Base-by-base conservation (phyloP, 92 coral and sea anemone genomes). In the Palythoa caribaeorum region DNA sequence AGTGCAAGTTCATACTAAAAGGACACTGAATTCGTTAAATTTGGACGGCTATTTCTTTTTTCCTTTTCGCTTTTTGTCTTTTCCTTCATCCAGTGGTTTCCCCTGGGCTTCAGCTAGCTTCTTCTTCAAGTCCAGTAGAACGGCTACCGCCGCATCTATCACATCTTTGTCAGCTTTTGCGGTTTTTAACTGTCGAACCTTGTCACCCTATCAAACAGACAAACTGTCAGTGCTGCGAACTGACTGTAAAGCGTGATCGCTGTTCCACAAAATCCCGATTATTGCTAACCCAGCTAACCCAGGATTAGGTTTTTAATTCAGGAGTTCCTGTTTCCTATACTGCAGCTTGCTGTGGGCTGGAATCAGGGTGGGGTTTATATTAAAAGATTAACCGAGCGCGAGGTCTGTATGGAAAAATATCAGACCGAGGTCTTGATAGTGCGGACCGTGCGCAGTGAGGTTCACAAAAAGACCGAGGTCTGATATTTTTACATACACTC, bases 81-180 rank as follows among this genome's bases (percentile, higher is more conserved):
- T 87, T 52, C 80, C 83, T 36, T 76, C 77, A 71, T 91, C 96
- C 21, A 83, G 83, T 13, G 96, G 96, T 54, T 83, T 92, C 11
- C 99, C 99, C 73, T 90, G 90, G 4, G 94, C 98, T 44, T 83
- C 60, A 20, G 95, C 90, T 74, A 97, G 78, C 73, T 92, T 87
- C 89, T 95, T 94, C 87, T 97, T 97, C 39, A 97, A 86, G 73
- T 90, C 94, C 74, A 97, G 88, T 19, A 97, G 96, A 40, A 79
- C 88, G 40, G 91, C 88, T 63, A 97, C 98, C 76, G 95, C 98
- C 37, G 92, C 97, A 79, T 93, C 97, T 6, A 97, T 89, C 6
- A 52, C 70, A 15, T 91, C 94, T 83, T 97, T 97, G 10, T 97
- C 99, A 50, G 98, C 99, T 55, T 95, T 94, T 62, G 92, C 94